These are phyloP conservation scores for Anastrepha ludens DNA, from an alignment of 1,140 invertebrate genomes.

Conservation along the genomic window DNA sequence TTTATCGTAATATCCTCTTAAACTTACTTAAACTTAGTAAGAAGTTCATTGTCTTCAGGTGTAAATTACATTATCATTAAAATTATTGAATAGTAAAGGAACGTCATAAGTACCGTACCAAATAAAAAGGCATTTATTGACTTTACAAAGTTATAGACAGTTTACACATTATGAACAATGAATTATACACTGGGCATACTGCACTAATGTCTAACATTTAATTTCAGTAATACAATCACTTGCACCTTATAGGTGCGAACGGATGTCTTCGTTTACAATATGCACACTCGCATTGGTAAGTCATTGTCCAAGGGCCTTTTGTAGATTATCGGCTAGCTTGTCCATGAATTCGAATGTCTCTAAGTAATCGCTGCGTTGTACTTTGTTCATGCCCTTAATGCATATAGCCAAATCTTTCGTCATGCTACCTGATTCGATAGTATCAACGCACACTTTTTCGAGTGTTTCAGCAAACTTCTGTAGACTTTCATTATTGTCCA, in stretches of 20 bases:
- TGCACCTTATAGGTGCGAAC: constrained; percentile 56
- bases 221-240: background rate
- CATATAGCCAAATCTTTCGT: constrained; percentile 99
- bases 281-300: constrained; percentile 32
- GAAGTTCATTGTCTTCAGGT: too few relatives aligned
- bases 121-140: constrained; percentile 44
- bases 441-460: constrained; percentile 94
- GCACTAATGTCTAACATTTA: background rate
- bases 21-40: too few relatives aligned
- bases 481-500: constrained; percentile 89
- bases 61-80: too few relatives aligned
- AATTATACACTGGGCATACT: background rate
- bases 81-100: too few relatives aligned
- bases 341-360: constrained; percentile 99
- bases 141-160: background rate
- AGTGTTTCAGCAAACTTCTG: constrained; percentile 87
- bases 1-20: too few relatives aligned
- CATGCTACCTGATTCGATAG: constrained; percentile 95
- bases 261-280: background rate
- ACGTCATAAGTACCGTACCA: background rate
- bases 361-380: constrained; percentile 91
- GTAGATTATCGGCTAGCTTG: constrained; percentile 95
- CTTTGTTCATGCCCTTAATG: constrained; percentile 92
- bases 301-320: constrained; percentile 78
- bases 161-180: background rate